phyloP scores from a whole-genome alignment of 2,113 vertebrate species.

The Eptesicus fuscus region DNA sequence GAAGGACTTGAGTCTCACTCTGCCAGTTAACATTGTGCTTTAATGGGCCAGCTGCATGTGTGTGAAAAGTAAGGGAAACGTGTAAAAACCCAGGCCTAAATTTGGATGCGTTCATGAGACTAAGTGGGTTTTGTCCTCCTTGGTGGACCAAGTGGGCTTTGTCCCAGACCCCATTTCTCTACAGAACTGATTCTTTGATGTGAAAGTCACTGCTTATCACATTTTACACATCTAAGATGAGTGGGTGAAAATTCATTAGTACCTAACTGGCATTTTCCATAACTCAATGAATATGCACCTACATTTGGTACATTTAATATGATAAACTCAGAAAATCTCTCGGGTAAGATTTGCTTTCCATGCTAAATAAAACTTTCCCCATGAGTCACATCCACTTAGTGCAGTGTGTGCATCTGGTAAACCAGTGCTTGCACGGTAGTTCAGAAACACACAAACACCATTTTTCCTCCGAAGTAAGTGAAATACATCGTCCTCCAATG shows the following conservation, averaged over 20 bases:
- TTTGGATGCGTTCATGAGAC: background rate
- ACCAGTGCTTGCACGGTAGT: conserved; percentile 27
- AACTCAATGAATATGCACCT: conserved; percentile 22
- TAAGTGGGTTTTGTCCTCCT: background rate
- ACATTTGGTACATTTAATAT: conserved; percentile 7
- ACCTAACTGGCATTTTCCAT: background rate
- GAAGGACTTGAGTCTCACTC: background rate
- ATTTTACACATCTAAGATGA: background rate
- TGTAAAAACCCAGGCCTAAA: background rate
- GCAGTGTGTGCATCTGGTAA: conserved; percentile 57
- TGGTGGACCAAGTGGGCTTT: too few relatives aligned
- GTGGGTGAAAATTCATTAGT: background rate
- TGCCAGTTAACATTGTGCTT: background rate
- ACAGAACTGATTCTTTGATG: background rate
- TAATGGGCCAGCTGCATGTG: background rate
- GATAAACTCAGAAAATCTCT: conserved; percentile 20
- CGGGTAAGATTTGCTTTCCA: conserved; percentile 32
- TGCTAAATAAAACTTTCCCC: background rate
- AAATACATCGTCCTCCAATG: background rate
- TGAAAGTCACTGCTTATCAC: background rate
- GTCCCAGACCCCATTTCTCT: background rate
- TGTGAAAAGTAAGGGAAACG: background rate
- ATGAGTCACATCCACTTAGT: background rate
- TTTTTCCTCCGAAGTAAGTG: background rate
- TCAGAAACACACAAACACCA: conserved; percentile 8